Base-by-base conservation (phyloP, 2,888 invertebrate species). In the Uropetala carovei region DNA sequence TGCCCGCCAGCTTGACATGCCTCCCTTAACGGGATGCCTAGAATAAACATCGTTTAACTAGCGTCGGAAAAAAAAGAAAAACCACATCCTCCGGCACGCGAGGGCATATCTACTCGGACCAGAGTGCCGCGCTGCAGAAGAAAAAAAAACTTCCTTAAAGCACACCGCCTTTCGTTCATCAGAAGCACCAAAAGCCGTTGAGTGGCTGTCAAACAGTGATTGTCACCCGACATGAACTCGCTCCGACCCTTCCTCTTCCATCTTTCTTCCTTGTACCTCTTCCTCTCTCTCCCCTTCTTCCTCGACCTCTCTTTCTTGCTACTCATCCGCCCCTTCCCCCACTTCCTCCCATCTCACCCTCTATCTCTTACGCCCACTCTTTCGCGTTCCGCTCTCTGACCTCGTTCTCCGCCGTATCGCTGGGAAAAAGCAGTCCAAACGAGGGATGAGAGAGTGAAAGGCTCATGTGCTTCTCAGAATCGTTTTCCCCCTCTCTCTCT, bases 151-250 rank as follows among this genome's bases (percentile, higher is more conserved):
- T 22, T 75, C 22, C 75, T 75, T 75, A 22, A 75, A 75, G 27
- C 75, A 75, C 75, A 27, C 68, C 68, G 22, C 75, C 27, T 27
- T 27, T 27, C 9, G 75, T 75, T 75, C 75, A 75, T 75, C 75
- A 0, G 68, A 68, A 22, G 68, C 68, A 68, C 68, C 68, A 68
- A 68, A 68, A 68, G 75, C 75, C 75, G 75, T 75, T 75, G 75
- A 75, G 75, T 75, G 75, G 75, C 75, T 75, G 75, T 75, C 75
- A 75, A 75, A 75, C 75, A 22, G 75, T 75, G 75, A 75, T 75
- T 75, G 75, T 75, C 75, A 75, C 75, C 27, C 27, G 75, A 75
- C 75, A 75, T 68, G 68, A 68, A 68, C 68, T 68, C 75, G 13
- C 75, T 43, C 43, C 43, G 43, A 43, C 43, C 75, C 11, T n/a